These are phyloP conservation scores for Eubasilissa regina DNA, from an alignment of 1,140 invertebrate genomes.

Conservation along the genomic window DNA sequence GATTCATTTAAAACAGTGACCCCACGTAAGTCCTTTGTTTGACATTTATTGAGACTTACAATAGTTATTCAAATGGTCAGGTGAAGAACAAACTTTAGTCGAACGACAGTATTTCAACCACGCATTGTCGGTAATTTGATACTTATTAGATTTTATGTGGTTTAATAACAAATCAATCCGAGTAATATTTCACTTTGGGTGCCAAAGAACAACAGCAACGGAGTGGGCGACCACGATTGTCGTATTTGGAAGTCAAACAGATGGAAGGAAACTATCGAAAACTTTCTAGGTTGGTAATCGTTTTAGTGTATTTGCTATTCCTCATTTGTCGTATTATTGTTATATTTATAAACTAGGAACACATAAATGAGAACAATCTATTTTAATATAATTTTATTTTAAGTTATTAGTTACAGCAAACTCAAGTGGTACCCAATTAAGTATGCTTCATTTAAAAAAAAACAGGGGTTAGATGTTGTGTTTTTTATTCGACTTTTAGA, in stretches of 20 bases:
- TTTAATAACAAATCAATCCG: conserved; percentile 42
- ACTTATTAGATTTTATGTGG: conserved; percentile 27
- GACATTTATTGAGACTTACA: no score
- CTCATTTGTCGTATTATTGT: background rate
- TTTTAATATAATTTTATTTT: no score
- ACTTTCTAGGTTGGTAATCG: background rate
- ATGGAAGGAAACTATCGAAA: background rate
- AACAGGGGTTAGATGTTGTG: no score
- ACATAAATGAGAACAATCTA: no score
- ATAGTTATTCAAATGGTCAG: background rate
- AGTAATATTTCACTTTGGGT: conserved; percentile 24
- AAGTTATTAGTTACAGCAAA: no score
- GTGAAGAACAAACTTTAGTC: conserved; percentile 7
- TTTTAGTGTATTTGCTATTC: background rate
- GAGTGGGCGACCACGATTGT: background rate
- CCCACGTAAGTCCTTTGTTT: no score
- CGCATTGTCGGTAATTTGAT: conserved; percentile 38
- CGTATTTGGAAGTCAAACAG: conserved; percentile 20
- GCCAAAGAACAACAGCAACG: conserved; percentile 1
- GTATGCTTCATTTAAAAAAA: no score
- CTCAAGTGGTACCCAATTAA: no score
- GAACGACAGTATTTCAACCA: conserved; percentile 32
- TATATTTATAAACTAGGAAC: no score
- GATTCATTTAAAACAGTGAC: no score
- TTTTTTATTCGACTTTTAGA: no score